Evolutionary conservation across 2,797 vertebrate species (phyloP).

Genomic region (Pipistrellus nathusii): DNA sequence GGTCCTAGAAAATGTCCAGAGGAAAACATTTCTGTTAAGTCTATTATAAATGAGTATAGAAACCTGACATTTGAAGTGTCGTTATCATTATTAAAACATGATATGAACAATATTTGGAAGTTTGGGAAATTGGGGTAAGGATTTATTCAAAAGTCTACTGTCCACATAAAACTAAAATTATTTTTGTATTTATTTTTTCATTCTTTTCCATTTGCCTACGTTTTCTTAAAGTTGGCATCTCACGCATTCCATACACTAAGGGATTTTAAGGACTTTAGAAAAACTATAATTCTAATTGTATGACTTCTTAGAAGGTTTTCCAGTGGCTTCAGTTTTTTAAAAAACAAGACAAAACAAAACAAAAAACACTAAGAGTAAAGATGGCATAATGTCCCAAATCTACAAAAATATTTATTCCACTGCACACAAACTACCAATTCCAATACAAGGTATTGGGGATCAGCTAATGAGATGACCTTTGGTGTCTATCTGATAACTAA

Average conservation of each 20-base stretch:
- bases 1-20: not conserved
- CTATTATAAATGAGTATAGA: not conserved
- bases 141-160: not conserved
- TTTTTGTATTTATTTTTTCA: not conserved
- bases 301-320: conserved; percentile 10
- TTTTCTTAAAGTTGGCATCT: conserved; percentile 19
- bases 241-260: not conserved
- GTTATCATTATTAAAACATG: conserved; percentile 8
- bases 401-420: not conserved
- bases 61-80: not conserved
- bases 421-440: not conserved
- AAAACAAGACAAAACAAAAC: not conserved
- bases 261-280: conserved; percentile 56
- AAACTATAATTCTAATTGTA: conserved; percentile 48
- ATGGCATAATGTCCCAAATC: not conserved
- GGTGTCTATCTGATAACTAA: not conserved
- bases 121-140: not conserved
- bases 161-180: conserved; percentile 29
- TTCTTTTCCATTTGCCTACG: conserved; percentile 37
- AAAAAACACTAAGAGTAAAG: conserved; percentile 19
- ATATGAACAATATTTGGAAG: not conserved
- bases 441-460: not conserved
- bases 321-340: conserved; percentile 55
- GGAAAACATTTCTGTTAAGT: not conserved
- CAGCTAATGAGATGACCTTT: not conserved